Base-by-base conservation (phyloP, 1,140 invertebrate species). In the Hestina assimilis region DNA sequence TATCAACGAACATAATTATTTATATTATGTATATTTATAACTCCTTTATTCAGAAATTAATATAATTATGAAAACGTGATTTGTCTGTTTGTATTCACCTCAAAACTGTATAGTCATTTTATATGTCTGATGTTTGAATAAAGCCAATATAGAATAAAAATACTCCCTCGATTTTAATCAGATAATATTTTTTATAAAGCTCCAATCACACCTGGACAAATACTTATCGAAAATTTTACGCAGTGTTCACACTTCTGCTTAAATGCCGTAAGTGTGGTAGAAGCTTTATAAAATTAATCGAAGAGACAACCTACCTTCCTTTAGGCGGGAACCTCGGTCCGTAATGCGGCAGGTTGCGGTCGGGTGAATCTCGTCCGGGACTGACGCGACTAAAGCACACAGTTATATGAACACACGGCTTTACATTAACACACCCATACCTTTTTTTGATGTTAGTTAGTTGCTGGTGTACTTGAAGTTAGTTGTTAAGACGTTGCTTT, bases 271-370 rank as follows among this genome's bases (percentile, higher is more conserved):
- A 8, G n/a, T 28, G 24, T 28, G 24, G 24, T n/a, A 28, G 24
- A 28, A 9, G 24, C n/a, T 28, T 28, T 28, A 8, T n/a, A 28
- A n/a, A 1, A 6, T 9, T 9, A 1, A 9, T n/a, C n/a, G 24
- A 8, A 28, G 8, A 28, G 4, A 9, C 9, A 35, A 21, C 90
- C 89, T 90, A 94, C 92, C 92, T 94, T 91, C 93, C 93, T 89
- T 89, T 91, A 40, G 94, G 91, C 90, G 94, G 93, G 90, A 97
- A 97, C 80, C 95, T 89, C 48, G 96, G 95, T 63, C 95, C 95
- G 88, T 95, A 94, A 90, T 96, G 95, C 60, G 94, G 95, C 87
- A 95, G 92, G 68, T 92, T 90, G 84, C 92, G 92, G 83, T 96
- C 94, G 66, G 93, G 94, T 78, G 91, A 92, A 84, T 97, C 95